Base-by-base conservation (phyloP, 2,888 invertebrate genomes). In the Dioctria linearis region DNA sequence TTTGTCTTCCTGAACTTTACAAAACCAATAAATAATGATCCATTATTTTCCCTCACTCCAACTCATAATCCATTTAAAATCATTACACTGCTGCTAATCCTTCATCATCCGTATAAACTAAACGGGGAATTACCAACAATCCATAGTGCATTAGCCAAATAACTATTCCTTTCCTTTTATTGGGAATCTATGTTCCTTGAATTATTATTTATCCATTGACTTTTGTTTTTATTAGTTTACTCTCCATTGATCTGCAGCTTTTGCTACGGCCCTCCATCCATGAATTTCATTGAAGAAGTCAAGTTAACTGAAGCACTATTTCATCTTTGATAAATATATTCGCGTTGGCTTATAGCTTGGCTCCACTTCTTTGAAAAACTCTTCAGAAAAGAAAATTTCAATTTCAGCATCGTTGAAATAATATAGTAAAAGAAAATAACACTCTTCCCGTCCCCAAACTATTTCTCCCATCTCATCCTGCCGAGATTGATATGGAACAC, bases 351-450 rank as follows among this genome's bases (percentile, higher is more conserved):
- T 49, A 66, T 46, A n/a, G 43, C 8, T 2, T 54, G 6, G 4
- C 54, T 69, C 9, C 49, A n/a, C n/a, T n/a, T 69, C 37, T 9
- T 46, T 46, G 51, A 69, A 69, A 69, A 51, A 69, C 51, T 69
- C 69, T 54, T 51, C 11, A 25, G 69, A 69, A 69, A 51, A 37
- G 49, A 25, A 69, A 69, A 69, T 69, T 69, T 69, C 69, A 69
- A 69, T 69, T 51, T 69, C 61, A 39, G 61, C 51, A 54, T 69
- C 69, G 49, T 69, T 69, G 37, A 69, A 69, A 69, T 69, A 51
- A 9, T 37, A 51, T 13, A 69, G 49, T 49, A 69, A 69, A 49
- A 69, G 69, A 39, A n/a, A 13, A 25, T 25, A 13, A 40, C 69
- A 69, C 51, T 69, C 11, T 3, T 39, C 37, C 25, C 25, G 37